These are phyloP conservation scores for Opisthograptis luteolata DNA, from an alignment of 2,888 invertebrate genomes.

Conservation along the genomic window DNA sequence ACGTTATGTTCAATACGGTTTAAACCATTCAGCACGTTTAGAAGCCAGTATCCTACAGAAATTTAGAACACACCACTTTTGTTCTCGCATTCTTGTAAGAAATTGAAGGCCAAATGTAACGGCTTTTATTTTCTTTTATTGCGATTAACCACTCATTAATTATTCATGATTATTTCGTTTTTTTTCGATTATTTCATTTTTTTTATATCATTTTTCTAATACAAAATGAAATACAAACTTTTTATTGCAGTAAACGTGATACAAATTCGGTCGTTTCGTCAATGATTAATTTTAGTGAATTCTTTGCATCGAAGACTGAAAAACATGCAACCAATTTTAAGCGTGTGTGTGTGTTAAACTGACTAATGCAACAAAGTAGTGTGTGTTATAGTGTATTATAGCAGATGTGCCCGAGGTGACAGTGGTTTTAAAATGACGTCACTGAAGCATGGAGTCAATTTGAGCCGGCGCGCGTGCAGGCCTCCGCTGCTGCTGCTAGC, in stretches of 20 bases:
- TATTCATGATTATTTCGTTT: too few relatives aligned
- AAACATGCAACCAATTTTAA: slow-evolving; percentile 37
- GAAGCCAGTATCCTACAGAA: background rate
- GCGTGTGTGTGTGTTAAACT: background rate
- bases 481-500: slow-evolving; percentile 48
- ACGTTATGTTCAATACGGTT: background rate
- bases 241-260: background rate
- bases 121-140: too few relatives aligned
- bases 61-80: background rate
- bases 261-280: background rate
- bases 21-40: too few relatives aligned
- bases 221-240: too few relatives aligned
- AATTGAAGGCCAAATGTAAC: too few relatives aligned
- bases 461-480: slow-evolving; percentile 89
- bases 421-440: slow-evolving; percentile 76
- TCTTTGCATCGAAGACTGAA: slow-evolving; percentile 26
- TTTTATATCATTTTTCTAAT: too few relatives aligned
- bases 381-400: slow-evolving; percentile 34
- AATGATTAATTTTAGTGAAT: slow-evolving; percentile 15
- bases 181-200: too few relatives aligned
- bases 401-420: slow-evolving; percentile 59
- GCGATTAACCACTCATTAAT: too few relatives aligned
- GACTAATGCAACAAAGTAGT: background rate
- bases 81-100: too few relatives aligned
- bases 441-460: slow-evolving; percentile 87